phyloP scores from a whole-genome alignment of 2,113 vertebrate species.

The Periophthalmus modestus region DNA sequence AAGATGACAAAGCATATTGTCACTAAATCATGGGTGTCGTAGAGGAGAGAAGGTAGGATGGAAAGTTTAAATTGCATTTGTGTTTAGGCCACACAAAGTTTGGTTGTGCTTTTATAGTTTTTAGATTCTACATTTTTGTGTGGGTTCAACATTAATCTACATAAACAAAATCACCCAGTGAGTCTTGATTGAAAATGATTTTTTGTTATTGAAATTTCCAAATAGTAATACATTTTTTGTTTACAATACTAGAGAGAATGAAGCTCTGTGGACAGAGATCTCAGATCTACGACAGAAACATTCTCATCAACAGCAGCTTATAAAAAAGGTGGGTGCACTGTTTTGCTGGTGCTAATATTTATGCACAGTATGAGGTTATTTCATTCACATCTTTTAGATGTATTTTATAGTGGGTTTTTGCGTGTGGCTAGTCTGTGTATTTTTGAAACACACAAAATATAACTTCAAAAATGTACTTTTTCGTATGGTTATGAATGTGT shows the following conservation, averaged over 20 bases:
- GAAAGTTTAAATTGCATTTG: neutral
- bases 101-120: neutral
- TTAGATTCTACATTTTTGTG: neutral
- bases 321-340: constrained; percentile 84
- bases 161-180: neutral
- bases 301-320: constrained; percentile 91
- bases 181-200: neutral
- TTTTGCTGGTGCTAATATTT: neutral
- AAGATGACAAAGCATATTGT: neutral
- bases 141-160: neutral
- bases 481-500: neutral
- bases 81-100: neutral
- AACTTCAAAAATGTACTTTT: neutral
- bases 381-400: neutral
- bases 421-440: neutral
- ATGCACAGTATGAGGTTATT: neutral
- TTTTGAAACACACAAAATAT: neutral
- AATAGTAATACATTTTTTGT: neutral
- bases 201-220: neutral
- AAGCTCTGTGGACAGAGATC: constrained; percentile 93
- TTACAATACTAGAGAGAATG: constrained; percentile 84
- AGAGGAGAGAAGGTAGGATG: neutral
- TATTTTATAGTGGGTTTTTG: neutral
- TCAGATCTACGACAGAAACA: constrained; percentile 92
- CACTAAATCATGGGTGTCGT: neutral